phyloP scores from a whole-genome alignment of 2,888 invertebrate genomes.

The Dione juno region DNA sequence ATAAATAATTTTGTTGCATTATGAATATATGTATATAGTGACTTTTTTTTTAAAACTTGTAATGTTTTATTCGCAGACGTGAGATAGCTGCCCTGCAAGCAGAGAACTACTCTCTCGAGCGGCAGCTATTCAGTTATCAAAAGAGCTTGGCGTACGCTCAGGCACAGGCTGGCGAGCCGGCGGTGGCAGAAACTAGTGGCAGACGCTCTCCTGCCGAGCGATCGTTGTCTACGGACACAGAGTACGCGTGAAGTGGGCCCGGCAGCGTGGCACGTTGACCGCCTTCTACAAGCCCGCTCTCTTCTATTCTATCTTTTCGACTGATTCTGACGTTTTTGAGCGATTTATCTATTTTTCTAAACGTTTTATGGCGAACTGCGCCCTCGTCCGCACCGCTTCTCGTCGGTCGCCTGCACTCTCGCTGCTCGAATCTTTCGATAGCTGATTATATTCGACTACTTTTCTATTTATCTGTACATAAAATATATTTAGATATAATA shows the following conservation, averaged over 20 bases:
- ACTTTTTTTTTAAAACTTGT: background rate
- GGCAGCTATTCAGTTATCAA: constrained; percentile 92
- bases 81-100: constrained; percentile 91
- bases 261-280: constrained; percentile 44
- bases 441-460: constrained; percentile 82
- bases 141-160: constrained; percentile 89
- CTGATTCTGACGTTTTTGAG: constrained; percentile 83
- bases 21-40: background rate
- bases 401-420: constrained; percentile 82
- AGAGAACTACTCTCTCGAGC: constrained; percentile 92
- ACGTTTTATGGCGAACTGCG: constrained; percentile 82
- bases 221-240: constrained; percentile 87
- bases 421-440: constrained; percentile 82
- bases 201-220: constrained; percentile 83
- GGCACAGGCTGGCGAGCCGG: constrained; percentile 83
- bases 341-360: constrained; percentile 84
- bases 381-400: constrained; percentile 81
- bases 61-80: constrained; percentile 78
- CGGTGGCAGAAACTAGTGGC: constrained; percentile 63
- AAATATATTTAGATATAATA: constrained; percentile 84
- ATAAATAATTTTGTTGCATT: constrained; percentile 46
- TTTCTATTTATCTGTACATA: constrained; percentile 84
- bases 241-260: constrained; percentile 86
- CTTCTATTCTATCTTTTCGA: constrained; percentile 78
- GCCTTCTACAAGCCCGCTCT: constrained; percentile 60